Evolutionary conservation across 1,140 invertebrate species (phyloP), one percentile per base, ranked within the genome.

Genomic region (Drosophila mayri): DNA sequence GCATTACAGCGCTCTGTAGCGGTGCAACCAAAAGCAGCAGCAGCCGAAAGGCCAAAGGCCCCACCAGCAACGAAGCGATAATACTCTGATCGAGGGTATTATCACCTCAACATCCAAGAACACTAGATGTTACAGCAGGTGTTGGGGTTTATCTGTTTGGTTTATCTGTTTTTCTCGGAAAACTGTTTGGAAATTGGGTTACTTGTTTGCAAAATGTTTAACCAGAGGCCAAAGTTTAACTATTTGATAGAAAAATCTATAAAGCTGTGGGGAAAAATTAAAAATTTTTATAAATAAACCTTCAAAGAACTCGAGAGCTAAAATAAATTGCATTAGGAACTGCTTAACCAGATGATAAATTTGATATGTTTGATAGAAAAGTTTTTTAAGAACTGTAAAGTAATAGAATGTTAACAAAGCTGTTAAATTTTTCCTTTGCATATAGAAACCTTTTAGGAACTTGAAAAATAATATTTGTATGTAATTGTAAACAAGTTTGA

Each of bases 1-100:
- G 80, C 64, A 52, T 61, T 66, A 72, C 61, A 68, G 28, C 41
- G 41, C 8, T 44, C 68, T 60, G 58, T 25, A 43, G 40, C 81
- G 68, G 37, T 58, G 50, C 41, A 28, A 63, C 25, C 58, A 55
- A 46, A 75, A 50, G 59, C 60, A 81, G 18, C 50, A 62, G 14
- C 6, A 38, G 14, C 7, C 35, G n/a, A 67, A 65, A 66, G 66
- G 35, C 65, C 70, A 71, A 57, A 40, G 28, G 32, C 9, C 12
- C 3, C 38, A 40, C 22, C 57, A 47, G 43, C 61, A 71, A 68
- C 74, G 76, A 64, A 59, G 9, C 43, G 41, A 40, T 25, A 25
- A 75, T 77, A 73, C 61, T 50, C 44, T 58, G 4, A 50, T 37
- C 20, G 1, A 38, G 52, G 35, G 52, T 55, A 55, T 55, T n/a